phyloP scores from a whole-genome alignment of 2,797 vertebrate species.

The Coluber constrictor region DNA sequence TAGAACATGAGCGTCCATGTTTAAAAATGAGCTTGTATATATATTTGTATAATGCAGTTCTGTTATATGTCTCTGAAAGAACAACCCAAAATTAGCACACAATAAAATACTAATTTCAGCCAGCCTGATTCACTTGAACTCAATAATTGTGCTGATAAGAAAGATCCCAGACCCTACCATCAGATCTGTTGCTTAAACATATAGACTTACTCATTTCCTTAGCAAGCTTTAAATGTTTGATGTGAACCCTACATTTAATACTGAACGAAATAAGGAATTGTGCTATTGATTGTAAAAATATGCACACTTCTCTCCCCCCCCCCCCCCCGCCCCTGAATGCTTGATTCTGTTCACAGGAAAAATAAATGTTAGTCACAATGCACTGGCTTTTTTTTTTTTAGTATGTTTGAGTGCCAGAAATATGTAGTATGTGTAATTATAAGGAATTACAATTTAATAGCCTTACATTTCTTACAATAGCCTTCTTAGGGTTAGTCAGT shows the following conservation, averaged over 20 bases:
- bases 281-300: not conserved
- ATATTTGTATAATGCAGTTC: constrained; percentile 31
- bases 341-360: not conserved
- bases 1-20: constrained; percentile 31
- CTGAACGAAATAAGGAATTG: not conserved
- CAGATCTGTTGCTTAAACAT: not conserved
- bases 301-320: not conserved
- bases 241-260: not conserved
- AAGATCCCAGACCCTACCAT: not conserved
- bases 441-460: not conserved
- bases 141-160: not conserved
- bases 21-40: constrained; percentile 39
- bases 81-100: not conserved
- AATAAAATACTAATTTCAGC: constrained; percentile 12
- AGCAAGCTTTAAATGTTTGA: not conserved
- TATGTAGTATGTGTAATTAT: not conserved
- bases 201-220: not conserved
- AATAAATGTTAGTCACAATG: not conserved
- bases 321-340: not conserved
- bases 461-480: not conserved
- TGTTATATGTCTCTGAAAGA: not conserved
- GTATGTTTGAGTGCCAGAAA: not conserved
- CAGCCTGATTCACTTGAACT: not conserved
- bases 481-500: not conserved
- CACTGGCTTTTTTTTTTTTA: not conserved